Evolutionary conservation across 37 sponge, comb jelly and placozoan species (phyloP).

Genomic region (Axinella damicornis): DNA sequence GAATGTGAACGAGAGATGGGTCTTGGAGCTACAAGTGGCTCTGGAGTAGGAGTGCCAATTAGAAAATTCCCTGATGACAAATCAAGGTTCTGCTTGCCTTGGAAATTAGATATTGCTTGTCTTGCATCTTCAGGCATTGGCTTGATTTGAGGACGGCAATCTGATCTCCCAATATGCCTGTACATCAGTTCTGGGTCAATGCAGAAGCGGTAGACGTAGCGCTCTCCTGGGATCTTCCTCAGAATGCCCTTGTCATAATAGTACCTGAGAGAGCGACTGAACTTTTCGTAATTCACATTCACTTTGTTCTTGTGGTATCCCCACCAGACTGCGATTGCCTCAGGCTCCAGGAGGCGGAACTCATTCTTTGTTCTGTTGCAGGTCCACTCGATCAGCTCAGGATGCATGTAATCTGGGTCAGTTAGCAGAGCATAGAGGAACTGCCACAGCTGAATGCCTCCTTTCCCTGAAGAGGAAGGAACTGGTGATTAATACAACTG

Average conservation of each 20-base stretch:
- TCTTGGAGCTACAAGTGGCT: slow-evolving; percentile 5
- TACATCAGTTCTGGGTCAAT: slow-evolving; percentile 76
- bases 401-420: slow-evolving; percentile 38
- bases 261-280: slow-evolving; percentile 89
- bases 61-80: background rate
- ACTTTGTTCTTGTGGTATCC: slow-evolving; percentile 79
- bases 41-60: slow-evolving; percentile 18
- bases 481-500: too few relatives aligned
- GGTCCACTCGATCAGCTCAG: slow-evolving; percentile 83
- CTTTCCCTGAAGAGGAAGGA: slow-evolving; percentile 52
- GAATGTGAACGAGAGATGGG: too few relatives aligned
- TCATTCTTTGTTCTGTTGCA: slow-evolving; percentile 54
- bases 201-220: slow-evolving; percentile 81
- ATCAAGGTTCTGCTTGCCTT: background rate
- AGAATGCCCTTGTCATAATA: slow-evolving; percentile 90
- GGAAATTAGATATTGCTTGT: slow-evolving; percentile 30
- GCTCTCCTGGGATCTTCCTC: slow-evolving; percentile 72
- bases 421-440: slow-evolving; percentile 80
- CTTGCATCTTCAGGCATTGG: slow-evolving; percentile 62
- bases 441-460: slow-evolving; percentile 91
- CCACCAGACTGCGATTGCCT: slow-evolving; percentile 85
- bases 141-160: slow-evolving; percentile 68
- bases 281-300: slow-evolving; percentile 91
- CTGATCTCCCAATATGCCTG: slow-evolving; percentile 64
- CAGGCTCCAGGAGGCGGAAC: slow-evolving; percentile 83